Evolutionary conservation across 1,140 invertebrate species (phyloP).

Genomic region (Neodiprion pinetum): DNA sequence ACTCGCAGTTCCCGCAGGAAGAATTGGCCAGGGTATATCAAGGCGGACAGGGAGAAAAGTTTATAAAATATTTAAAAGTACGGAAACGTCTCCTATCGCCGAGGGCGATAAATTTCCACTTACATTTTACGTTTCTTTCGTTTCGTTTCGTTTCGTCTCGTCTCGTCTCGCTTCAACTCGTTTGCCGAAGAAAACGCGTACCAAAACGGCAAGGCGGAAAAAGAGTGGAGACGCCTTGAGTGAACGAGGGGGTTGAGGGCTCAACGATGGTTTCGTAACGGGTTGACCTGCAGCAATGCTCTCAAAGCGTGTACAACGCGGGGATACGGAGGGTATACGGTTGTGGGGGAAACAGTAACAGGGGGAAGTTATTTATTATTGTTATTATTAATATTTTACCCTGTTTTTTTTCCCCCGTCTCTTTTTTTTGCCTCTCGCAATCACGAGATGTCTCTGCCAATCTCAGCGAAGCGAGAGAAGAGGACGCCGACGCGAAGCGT

Average conservation of each 20-base stretch:
- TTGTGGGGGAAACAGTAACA: not conserved
- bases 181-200: constrained; percentile 34
- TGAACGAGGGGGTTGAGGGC: not conserved
- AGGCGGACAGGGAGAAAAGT: constrained; percentile 54
- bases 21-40: constrained; percentile 28
- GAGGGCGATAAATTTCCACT: constrained; percentile 62
- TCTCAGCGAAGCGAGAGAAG: not conserved
- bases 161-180: constrained; percentile 50
- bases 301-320: too few species aligned
- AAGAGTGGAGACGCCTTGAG: constrained; percentile 6
- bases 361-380: not conserved
- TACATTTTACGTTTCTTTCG: constrained; percentile 64
- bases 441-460: constrained; percentile 3
- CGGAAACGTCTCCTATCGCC: constrained; percentile 63
- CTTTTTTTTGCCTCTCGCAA: not conserved
- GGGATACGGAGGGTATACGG: not conserved
- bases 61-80: constrained; percentile 66
- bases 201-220: constrained; percentile 18
- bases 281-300: too few species aligned
- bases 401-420: not conserved
- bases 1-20: constrained; percentile 23
- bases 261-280: too few species aligned
- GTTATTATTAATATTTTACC: too few species aligned
- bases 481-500: not conserved
- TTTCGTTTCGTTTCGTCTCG: constrained; percentile 54